Evolutionary conservation across 2,797 vertebrate species (phyloP), one percentile per base, ranked within the genome.

Genomic region (Acestrorhynchus altus): DNA sequence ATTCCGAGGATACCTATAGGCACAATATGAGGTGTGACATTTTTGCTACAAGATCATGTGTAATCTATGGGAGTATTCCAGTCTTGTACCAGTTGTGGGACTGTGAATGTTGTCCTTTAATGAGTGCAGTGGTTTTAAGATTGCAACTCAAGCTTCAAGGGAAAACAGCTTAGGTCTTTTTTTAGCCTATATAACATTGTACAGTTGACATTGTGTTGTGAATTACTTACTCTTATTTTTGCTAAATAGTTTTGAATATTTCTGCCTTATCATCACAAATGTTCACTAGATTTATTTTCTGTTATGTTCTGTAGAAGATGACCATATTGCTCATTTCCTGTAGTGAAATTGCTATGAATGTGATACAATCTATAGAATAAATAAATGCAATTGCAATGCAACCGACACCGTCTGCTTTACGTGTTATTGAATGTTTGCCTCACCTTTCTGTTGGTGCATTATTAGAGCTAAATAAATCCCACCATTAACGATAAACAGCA

Each of bases 321-420:
- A 91, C 81, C 79, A 83, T 69, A 82, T 88, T 87, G 88, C 88
- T 91, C 90, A 87, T 91, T 93, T 93, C 91, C 91, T 94, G 92
- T 93, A 93, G 92, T 94, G 86, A 93, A 94, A 92, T 83, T 92
- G 90, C 87, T 89, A 86, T 93, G 93, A 93, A 93, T 94, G 94
- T 92, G 90, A 92, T 81, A 81, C 88, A 89, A 88, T 90, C 80
- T 89, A 87, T 86, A 88, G 83, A 85, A 89, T 84, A 94, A 96
- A 94, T 93, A 94, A 93, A 96, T 93, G 95, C 95, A 96, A 94
- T 83, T 85, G 83, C 95, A 96, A 96, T 96, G 94, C 94, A 95
- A 95, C 84, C 84, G 86, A 85, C 91, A 85, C 74, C 91, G 84
- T 73, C 35, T 39, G 13, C 12, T 39, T n/a, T 24, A 51, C 63